Base-by-base conservation (phyloP, 2,888 invertebrate species). In the Chalcosyrphus nemorum region DNA sequence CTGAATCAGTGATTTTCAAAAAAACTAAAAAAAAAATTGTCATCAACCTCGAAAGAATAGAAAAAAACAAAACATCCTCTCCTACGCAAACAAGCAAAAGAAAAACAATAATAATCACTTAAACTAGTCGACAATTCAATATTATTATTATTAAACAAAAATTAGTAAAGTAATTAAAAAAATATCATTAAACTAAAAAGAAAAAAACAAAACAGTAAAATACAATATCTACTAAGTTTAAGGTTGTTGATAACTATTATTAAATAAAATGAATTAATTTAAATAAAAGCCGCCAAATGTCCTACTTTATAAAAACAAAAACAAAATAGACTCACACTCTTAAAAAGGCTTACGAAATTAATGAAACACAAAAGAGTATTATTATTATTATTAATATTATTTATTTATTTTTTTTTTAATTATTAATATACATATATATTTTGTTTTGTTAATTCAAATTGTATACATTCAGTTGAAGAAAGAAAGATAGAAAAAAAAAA, bases 141-240 rank as follows among this genome's bases (percentile, higher is more conserved):
- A 81, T 85, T 85, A 85, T 81, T 66, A 85, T 43, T 71, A 65
- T 59, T 81, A 54, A 61, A 63, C 7, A 74, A 50, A 86, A 86
- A 81, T 84, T 86, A 86, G 86, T 81, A 71, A 87, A 86, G 86
- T 86, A 87, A 87, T 85, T 87, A 78, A 27, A 72, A 72, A 56
- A 56, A 81, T 77, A 81, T 85, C 86, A 76, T 84, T 81, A 77
- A 72, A 72, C 70, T 77, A 74, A 74, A 52, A 61, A 56, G 43
- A 54, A 45, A 61, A 68, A 74, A 24, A 52, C 41, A 72, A 47
- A 38, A 38, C 43, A 61, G 47, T 70, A 68, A 56, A 65, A 38
- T 68, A 68, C 45, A 74, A 72, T 78, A 75, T 75, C 63, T 81
- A 50, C 35, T 81, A 75, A 85, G 71, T 78, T 76, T 85, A 85